A percentile compares a stretch with the other conserved stretches of the same genome.
Evolutionary conservation across 2,113 vertebrate species (phyloP).

Genomic region (Columbina picui): DNA sequence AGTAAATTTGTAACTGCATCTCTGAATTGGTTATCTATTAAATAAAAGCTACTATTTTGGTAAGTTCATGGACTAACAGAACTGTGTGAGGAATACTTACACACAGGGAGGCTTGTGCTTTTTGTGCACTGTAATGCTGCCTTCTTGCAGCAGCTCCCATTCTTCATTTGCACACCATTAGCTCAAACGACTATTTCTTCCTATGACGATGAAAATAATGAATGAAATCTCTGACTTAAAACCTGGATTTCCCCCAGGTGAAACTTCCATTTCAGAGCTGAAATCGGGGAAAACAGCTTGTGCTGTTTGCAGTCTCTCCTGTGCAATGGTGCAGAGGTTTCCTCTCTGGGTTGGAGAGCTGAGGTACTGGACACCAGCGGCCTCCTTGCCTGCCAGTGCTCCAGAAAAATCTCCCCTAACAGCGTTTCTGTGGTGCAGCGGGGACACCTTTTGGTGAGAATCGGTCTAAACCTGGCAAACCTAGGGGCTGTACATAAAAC

Average conservation of each 20-base stretch:
- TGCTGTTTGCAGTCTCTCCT: background rate
- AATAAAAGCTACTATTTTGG: background rate
- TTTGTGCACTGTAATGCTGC: background rate
- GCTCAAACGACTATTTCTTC: fast-evolving
- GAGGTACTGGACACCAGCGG: fast-evolving
- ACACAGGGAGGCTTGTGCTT: background rate
- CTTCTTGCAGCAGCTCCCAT: background rate
- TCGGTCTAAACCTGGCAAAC: background rate
- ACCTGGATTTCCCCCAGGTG: background rate
- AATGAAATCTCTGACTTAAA: background rate
- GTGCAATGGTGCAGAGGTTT: too few relatives aligned
- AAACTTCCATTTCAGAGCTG: fast-evolving
- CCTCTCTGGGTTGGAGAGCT: fast-evolving
- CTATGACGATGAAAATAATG: fast-evolving
- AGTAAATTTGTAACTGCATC: too few relatives aligned
- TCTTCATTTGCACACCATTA: fast-evolving
- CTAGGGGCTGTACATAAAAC: fast-evolving
- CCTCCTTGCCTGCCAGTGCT: background rate
- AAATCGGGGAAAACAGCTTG: fast-evolving
- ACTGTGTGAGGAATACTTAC: fast-evolving
- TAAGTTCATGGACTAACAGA: fast-evolving
- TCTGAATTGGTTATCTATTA: background rate
- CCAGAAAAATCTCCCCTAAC: fast-evolving
- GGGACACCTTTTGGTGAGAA: background rate
- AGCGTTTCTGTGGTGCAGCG: background rate